Percentiles rank a stretch among this genome's conserved stretches.
Evolutionary conservation across 92 coral and sea anemone genomes (phyloP).

Genomic region (Meandrina meandrites): DNA sequence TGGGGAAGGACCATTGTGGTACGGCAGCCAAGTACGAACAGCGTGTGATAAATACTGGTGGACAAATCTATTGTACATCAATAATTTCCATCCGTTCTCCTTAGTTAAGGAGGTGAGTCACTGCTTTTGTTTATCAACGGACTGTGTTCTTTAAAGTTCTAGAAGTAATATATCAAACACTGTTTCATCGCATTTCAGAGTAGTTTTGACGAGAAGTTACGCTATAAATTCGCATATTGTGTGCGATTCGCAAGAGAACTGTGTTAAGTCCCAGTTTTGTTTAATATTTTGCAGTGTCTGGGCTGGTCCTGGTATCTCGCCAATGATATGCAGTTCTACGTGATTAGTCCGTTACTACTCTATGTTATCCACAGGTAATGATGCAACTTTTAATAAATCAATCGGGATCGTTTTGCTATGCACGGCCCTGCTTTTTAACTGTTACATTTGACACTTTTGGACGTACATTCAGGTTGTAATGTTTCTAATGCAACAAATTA

Average conservation of each 20-base stretch:
- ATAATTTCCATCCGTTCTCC: conserved; percentile 77
- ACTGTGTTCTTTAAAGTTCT: neutral
- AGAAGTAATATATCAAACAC: no score
- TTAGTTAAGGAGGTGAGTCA: conserved; percentile 62
- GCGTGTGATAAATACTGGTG: conserved; percentile 86
- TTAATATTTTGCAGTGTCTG: conserved; percentile 66
- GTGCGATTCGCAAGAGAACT: neutral
- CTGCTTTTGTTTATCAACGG: neutral
- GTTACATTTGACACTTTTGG: no score
- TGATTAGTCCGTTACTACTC: conserved; percentile 78
- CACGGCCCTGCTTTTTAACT: no score
- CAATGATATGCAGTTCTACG: conserved; percentile 95
- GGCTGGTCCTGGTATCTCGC: conserved; percentile 97
- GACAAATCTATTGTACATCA: conserved; percentile 92
- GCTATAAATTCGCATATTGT: neutral
- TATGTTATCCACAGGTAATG: conserved; percentile 65
- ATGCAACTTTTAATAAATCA: no score
- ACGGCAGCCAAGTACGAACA: conserved; percentile 27
- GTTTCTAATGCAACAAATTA: no score
- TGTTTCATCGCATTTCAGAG: no score
- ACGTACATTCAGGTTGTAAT: no score
- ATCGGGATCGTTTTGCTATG: no score
- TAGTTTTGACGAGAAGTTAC: no score
- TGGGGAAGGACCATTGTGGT: conserved; percentile 84
- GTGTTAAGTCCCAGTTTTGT: neutral